A percentile compares a stretch with the other conserved stretches of the same genome.
phyloP scores from a whole-genome alignment of 1,140 invertebrate species.

The Neodiprion virginianus region DNA sequence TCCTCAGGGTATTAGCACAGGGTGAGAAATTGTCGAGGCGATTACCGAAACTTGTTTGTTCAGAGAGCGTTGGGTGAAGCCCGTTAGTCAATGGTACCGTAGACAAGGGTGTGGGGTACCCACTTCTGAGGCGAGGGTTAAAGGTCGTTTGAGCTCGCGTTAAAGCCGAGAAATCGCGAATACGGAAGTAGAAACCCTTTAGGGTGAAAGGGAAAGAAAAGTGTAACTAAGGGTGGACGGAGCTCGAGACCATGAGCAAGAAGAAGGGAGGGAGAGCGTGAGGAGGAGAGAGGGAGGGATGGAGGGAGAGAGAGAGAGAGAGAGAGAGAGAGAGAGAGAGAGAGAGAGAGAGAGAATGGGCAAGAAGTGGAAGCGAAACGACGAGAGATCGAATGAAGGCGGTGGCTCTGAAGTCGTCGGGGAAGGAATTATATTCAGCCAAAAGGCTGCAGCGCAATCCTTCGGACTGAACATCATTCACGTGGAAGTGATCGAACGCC shows the following conservation, averaged over 20 bases:
- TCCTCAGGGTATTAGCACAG: not conserved
- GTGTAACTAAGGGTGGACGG: not conserved
- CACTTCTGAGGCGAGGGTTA: not conserved
- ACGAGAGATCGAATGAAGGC: too few relatives aligned
- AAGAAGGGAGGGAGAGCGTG: not conserved
- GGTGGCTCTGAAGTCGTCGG: slow-evolving; percentile 34
- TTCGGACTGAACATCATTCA: not conserved
- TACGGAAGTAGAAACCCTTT: not conserved
- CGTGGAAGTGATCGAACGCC: slow-evolving; percentile 4
- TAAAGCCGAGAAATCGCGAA: not conserved
- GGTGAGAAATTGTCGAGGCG: not conserved
- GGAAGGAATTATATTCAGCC: slow-evolving; percentile 22
- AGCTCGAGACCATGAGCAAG: not conserved
- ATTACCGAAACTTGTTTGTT: slow-evolving; percentile 3
- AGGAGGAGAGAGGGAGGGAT: slow-evolving; percentile 11
- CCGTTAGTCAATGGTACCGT: not conserved
- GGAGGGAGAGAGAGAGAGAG: not conserved
- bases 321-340: slow-evolving; percentile 1
- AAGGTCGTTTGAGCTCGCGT: not conserved
- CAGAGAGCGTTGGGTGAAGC: not conserved
- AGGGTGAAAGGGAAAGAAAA: not conserved
- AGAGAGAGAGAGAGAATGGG: not conserved
- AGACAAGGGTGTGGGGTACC: not conserved
- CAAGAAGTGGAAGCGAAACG: slow-evolving; percentile 14
- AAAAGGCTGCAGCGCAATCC: slow-evolving; percentile 11